Evolutionary conservation across 2,797 vertebrate species (phyloP), one percentile per base, ranked within the genome.

Genomic region (Synanceia verrucosa): DNA sequence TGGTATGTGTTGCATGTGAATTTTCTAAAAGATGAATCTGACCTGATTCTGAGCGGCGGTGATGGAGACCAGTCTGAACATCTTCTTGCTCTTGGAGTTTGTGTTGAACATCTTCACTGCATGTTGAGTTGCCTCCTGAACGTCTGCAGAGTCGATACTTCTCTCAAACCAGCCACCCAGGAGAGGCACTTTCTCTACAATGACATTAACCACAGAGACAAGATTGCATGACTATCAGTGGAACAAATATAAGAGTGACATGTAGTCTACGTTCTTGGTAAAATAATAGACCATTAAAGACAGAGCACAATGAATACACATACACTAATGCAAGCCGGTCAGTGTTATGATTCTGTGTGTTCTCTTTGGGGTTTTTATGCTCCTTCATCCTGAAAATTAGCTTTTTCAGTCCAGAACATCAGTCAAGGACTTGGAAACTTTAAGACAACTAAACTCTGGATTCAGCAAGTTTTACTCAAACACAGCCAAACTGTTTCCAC

Each of bases 11-110:
- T 56, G 9, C 0, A 11, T 43, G 1, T 18, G 4, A 10, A 28
- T 48, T 31, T 39, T 36, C 14, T 14, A 14, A 34, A 23, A n/a
- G 4, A 4, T 16, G 26, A 46, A 5, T 50, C 66, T 24, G 16
- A 91, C 92, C 91, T 92, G 84, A 34, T 1, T 2, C 29, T 86
- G 23, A 21, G 84, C 88, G 3, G 68, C 41, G 0, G 8, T 60
- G 65, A 93, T 24, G 48, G 82, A 78, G 12, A 83, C 18, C 73
- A 93, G 66, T 59, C 68, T 88, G 79, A 85, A 91, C 31, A 84
- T 24, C 64, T 69, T 87, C 64, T 83, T 90, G 63, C 26, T n/a
- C 21, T 71, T 90, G 47, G 82, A 51, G 0, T 66, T 2, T 0
- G 12, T 3, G 79, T 91, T 92, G 67, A 73, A 89, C 16, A 1